Conservation (phyloP, 2,797 vertebrate genomes). For the Craterocephalus amniculus region DNA sequence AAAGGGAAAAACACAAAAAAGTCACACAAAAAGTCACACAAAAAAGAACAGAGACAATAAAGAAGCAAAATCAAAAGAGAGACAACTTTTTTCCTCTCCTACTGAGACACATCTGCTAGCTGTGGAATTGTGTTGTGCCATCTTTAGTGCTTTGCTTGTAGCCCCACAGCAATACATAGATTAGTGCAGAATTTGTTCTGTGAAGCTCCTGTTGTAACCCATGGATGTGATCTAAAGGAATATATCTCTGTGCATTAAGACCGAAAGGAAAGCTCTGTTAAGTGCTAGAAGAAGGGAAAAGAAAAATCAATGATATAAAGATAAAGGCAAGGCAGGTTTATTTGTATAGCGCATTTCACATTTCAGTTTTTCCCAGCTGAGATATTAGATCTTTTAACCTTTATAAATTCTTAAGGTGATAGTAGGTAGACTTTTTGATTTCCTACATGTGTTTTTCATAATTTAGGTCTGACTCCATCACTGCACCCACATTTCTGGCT, state of each 20-base stretch:
- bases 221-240: conserved; percentile 57
- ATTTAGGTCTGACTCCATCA: too few species aligned
- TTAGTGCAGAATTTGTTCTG: conserved; percentile 62
- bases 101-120: conserved; percentile 43
- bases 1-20: conserved; percentile 17
- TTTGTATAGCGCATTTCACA: too few species aligned
- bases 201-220: conserved; percentile 51
- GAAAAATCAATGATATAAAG: conserved; percentile 43
- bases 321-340: neutral
- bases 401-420: too few species aligned
- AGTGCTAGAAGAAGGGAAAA: conserved; percentile 37
- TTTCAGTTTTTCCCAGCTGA: too few species aligned
- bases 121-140: conserved; percentile 46
- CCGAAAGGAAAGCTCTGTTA: conserved; percentile 34
- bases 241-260: conserved; percentile 59
- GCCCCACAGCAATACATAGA: conserved; percentile 71
- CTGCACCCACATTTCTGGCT: too few species aligned
- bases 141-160: conserved; percentile 64
- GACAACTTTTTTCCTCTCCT: conserved; percentile 46
- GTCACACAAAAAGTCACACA: neutral
- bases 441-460: too few species aligned
- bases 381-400: too few species aligned
- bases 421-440: too few species aligned
- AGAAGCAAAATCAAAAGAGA: conserved; percentile 32
- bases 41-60: conserved; percentile 15